phyloP scores from a whole-genome alignment of 2,113 vertebrate genomes.

The Petromus typicus region DNA sequence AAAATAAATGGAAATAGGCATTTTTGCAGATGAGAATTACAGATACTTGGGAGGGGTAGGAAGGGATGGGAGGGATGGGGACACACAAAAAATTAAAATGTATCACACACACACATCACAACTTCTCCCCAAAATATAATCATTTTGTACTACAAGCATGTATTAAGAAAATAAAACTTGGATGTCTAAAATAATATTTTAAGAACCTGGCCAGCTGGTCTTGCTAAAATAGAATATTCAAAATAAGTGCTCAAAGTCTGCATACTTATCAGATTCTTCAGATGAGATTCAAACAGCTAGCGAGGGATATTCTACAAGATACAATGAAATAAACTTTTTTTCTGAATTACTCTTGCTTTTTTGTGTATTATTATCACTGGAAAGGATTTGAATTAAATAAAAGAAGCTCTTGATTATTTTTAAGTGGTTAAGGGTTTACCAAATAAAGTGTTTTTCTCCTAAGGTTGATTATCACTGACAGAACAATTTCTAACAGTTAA shows the following conservation, averaged over 20 bases:
- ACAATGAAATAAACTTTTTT: not conserved
- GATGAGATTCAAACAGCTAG: not conserved
- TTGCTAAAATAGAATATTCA: conserved; percentile 43
- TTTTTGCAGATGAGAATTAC: not conserved
- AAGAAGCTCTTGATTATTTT: not conserved
- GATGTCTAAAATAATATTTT: conserved; percentile 9
- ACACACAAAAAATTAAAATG: not conserved
- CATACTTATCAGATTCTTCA: conserved; percentile 26
- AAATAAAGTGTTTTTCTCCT: not conserved
- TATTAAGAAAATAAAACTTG: not conserved
- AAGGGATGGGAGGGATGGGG: not conserved
- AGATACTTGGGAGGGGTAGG: not conserved
- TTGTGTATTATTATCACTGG: not conserved
- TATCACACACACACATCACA: not conserved
- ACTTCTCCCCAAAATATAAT: not conserved
- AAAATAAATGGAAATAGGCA: not conserved
- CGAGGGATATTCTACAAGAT: not conserved
- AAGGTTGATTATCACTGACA: not conserved
- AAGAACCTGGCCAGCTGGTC: not conserved
- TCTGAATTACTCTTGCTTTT: not conserved
- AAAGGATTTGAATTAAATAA: conserved; percentile 35
- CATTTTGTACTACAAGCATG: not conserved
- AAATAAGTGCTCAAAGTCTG: not conserved
- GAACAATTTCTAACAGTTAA: not conserved
- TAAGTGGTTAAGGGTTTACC: not conserved